phyloP scores from a whole-genome alignment of 2,888 invertebrate species.

The Drepana falcataria region DNA sequence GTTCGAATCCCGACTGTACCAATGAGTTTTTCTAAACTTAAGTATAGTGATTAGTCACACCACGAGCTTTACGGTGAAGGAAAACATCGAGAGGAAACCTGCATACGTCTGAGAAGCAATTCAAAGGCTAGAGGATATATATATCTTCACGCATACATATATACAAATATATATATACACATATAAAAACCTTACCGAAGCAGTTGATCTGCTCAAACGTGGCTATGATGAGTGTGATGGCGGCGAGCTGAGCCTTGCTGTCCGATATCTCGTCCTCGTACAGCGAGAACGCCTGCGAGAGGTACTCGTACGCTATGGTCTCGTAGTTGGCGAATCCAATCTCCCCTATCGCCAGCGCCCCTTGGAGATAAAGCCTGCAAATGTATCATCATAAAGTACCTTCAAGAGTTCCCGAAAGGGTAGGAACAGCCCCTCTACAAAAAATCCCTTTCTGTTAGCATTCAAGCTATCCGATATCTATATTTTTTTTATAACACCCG shows the following conservation, averaged over 20 bases:
- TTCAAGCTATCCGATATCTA: too few species aligned
- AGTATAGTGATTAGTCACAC: too few species aligned
- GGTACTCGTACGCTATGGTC: conserved; percentile 98
- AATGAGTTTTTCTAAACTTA: too few species aligned
- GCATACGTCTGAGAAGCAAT: too few species aligned
- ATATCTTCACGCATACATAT: too few species aligned
- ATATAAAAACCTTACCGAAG: conserved; percentile 78
- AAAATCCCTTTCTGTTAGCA: too few species aligned
- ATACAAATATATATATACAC: neutral
- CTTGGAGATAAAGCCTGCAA: conserved; percentile 91
- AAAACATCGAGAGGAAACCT: too few species aligned
- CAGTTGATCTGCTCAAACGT: conserved; percentile 97
- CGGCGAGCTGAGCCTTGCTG: conserved; percentile 96
- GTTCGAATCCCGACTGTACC: too few species aligned
- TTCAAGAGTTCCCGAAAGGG: neutral
- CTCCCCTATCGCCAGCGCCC: conserved; percentile 94
- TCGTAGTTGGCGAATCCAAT: conserved; percentile 97
- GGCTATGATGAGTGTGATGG: conserved; percentile 96
- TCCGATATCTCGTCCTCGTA: conserved; percentile 99
- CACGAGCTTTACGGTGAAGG: too few species aligned
- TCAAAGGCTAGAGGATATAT: too few species aligned
- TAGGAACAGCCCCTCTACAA: too few species aligned
- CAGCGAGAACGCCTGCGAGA: conserved; percentile 96
- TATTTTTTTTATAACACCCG: too few species aligned
- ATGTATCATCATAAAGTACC: neutral